phyloP scores from a whole-genome alignment of 2,888 invertebrate species.

The Bombylius discolor region DNA sequence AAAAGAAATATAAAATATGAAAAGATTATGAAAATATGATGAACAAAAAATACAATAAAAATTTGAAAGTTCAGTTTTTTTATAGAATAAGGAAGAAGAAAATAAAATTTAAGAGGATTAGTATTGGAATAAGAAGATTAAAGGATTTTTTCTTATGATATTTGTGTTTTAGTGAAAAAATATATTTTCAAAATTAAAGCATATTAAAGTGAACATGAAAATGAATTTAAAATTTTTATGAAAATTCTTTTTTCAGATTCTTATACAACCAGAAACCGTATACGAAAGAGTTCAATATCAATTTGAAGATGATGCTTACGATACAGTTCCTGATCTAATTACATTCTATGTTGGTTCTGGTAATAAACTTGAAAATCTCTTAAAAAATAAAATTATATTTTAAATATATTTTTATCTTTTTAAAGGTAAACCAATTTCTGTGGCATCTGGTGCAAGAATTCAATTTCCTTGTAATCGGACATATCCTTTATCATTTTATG shows the following conservation, averaged over 20 bases:
- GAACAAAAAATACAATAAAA: too few relatives aligned
- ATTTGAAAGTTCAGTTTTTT: too few relatives aligned
- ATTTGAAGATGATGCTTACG: constrained; percentile 88
- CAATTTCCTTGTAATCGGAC: constrained; percentile 72
- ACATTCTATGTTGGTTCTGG: constrained; percentile 87
- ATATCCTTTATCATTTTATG: constrained; percentile 63
- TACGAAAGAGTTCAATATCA: constrained; percentile 86
- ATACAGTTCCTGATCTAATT: constrained; percentile 84
- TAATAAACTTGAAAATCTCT: background rate
- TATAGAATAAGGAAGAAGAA: too few relatives aligned
- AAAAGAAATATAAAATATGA: too few relatives aligned
- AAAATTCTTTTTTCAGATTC: constrained; percentile 41
- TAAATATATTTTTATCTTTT: constrained; percentile 60
- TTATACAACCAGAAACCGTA: constrained; percentile 78
- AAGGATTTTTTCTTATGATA: too few relatives aligned
- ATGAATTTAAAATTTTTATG: background rate
- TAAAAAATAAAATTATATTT: background rate
- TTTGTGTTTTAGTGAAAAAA: too few relatives aligned
- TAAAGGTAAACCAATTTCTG: constrained; percentile 77
- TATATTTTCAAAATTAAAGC: background rate
- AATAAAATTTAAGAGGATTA: too few relatives aligned
- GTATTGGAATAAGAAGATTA: too few relatives aligned
- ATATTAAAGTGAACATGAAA: background rate
- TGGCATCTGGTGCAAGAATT: constrained; percentile 77
- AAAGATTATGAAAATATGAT: too few relatives aligned